phyloP scores from a whole-genome alignment of 2,113 vertebrate genomes.

The Vombatus ursinus region DNA sequence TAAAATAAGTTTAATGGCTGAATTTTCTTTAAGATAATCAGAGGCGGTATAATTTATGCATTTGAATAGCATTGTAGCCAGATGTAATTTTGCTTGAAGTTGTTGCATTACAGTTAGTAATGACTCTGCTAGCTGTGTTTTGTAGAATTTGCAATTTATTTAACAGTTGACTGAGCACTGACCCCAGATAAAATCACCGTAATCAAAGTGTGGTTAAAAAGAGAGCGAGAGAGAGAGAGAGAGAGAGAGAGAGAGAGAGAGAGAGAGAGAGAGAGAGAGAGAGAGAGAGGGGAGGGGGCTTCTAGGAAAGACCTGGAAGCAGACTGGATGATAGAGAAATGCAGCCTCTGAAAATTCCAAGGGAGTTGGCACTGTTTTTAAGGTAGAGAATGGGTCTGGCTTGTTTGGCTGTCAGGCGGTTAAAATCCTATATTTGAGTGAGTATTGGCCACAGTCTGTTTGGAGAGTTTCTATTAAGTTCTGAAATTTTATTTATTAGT shows the following conservation, averaged over 20 bases:
- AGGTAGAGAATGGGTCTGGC: neutral
- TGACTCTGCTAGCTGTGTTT: slow-evolving; percentile 86
- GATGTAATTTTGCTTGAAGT: slow-evolving; percentile 90
- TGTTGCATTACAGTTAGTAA: slow-evolving; percentile 89
- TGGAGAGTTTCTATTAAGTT: neutral
- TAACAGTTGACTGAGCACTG: slow-evolving; percentile 90
- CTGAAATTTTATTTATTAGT: neutral
- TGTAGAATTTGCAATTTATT: slow-evolving; percentile 89
- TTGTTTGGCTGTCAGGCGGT: neutral
- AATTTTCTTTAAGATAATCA: slow-evolving; percentile 89
- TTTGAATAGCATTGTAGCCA: slow-evolving; percentile 85
- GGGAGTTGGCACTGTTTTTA: slow-evolving; percentile 39
- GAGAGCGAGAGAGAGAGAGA: neutral
- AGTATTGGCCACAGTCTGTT: neutral
- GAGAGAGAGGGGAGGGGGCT: slow-evolving; percentile 57
- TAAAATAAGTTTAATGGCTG: slow-evolving; percentile 89
- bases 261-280: slow-evolving; percentile 22
- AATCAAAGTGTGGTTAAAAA: slow-evolving; percentile 82
- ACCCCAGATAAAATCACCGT: slow-evolving; percentile 85
- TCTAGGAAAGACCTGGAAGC: slow-evolving; percentile 51
- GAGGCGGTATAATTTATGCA: slow-evolving; percentile 88
- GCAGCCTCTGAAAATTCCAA: slow-evolving; percentile 48
- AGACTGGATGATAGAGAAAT: slow-evolving; percentile 19
- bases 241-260: slow-evolving; percentile 51
- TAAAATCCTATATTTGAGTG: neutral